Evolutionary conservation across 2,888 invertebrate species (phyloP).

Genomic region (Pherbina coryleti): DNA sequence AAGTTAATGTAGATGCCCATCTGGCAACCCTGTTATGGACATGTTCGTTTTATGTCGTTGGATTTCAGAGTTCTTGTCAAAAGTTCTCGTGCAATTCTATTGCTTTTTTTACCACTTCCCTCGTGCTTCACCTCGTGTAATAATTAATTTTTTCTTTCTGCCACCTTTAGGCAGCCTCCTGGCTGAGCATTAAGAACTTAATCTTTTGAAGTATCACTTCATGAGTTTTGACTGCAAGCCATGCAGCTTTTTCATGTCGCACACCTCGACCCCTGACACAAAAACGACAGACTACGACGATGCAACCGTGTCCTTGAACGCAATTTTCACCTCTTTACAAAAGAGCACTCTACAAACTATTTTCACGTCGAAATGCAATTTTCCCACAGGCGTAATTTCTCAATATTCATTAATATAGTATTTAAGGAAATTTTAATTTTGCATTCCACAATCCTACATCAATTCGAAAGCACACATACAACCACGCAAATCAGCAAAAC

Average conservation of each 20-base stretch:
- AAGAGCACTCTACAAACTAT: conserved; percentile 54
- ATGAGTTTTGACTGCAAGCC: background rate
- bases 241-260: background rate
- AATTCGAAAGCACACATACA: background rate
- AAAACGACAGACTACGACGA: background rate
- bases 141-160: background rate
- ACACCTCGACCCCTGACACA: background rate
- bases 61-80: background rate
- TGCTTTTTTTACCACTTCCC: background rate
- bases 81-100: background rate
- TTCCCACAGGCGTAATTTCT: background rate
- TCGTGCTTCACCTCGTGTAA: conserved; percentile 6
- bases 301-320: conserved; percentile 61
- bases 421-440: background rate
- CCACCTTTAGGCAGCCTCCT: too few relatives aligned
- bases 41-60: background rate
- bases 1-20: background rate
- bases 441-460: background rate
- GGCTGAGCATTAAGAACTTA: background rate
- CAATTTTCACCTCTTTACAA: conserved; percentile 52
- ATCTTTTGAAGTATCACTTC: background rate
- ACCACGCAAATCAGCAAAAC: background rate
- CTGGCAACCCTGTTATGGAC: background rate
- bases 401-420: too few relatives aligned
- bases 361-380: conserved; percentile 41